Evolutionary conservation across 2,797 vertebrate species (phyloP).

Genomic region (Moxostoma hubbsi): DNA sequence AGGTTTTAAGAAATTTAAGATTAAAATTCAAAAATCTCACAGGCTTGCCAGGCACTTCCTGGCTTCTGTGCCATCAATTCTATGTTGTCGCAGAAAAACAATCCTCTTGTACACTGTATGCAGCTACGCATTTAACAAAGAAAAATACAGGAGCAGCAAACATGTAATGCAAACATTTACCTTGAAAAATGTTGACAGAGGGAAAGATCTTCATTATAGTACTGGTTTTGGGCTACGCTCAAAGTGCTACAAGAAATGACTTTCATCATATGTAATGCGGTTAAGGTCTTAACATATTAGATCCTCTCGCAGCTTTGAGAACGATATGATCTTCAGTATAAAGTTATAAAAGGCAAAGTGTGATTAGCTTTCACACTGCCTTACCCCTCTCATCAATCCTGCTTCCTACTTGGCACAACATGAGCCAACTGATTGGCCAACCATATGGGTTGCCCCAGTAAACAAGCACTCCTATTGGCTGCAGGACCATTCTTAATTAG

Average conservation of each 20-base stretch:
- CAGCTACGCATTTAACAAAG: neutral
- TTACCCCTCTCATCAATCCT: conserved; percentile 75
- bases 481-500: conserved; percentile 74
- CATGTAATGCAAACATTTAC: conserved; percentile 13
- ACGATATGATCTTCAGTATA: conserved; percentile 57
- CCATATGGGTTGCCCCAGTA: conserved; percentile 48
- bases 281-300: conserved; percentile 67
- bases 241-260: neutral
- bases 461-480: conserved; percentile 70
- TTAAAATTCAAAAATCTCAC: too few relatives aligned
- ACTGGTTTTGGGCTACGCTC: conserved; percentile 2
- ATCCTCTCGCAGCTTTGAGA: conserved; percentile 68
- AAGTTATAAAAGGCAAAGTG: conserved; percentile 72
- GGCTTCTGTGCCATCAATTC: too few relatives aligned
- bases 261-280: conserved; percentile 61
- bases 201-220: neutral
- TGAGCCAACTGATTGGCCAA: conserved; percentile 66
- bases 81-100: too few relatives aligned
- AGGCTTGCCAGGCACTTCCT: too few relatives aligned
- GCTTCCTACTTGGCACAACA: conserved; percentile 64
- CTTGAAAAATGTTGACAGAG: conserved; percentile 4
- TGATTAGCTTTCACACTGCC: conserved; percentile 73
- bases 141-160: neutral
- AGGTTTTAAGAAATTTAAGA: too few relatives aligned
- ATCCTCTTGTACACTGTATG: too few relatives aligned